A percentile compares a stretch with the other conserved stretches of the same genome.
Conservation (phyloP, 2,797 vertebrate genomes). For the Neosilurus mollespiculum region DNA sequence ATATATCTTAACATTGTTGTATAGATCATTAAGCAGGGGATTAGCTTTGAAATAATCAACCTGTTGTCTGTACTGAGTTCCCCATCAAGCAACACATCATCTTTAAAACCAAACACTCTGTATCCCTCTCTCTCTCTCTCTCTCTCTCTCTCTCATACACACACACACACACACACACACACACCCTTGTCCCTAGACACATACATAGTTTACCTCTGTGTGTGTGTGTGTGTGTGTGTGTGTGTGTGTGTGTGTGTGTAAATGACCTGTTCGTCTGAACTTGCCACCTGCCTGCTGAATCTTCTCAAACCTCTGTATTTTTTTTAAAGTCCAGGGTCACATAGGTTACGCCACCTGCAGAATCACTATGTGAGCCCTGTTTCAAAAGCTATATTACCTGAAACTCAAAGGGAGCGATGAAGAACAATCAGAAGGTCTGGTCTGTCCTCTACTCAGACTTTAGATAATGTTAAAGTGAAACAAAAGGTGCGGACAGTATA, state of each 20-base stretch:
- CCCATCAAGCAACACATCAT: conserved; percentile 15
- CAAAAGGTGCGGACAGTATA: background rate
- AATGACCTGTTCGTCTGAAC: background rate
- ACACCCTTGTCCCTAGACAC: background rate
- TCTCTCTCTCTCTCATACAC: background rate
- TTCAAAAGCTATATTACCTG: background rate
- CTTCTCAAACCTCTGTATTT: background rate
- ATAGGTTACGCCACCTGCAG: background rate
- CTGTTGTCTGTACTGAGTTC: background rate
- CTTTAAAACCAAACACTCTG: background rate
- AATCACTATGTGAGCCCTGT: background rate
- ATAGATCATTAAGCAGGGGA: conserved; percentile 14
- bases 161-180: background rate
- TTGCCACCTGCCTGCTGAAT: background rate
- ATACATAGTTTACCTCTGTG: background rate
- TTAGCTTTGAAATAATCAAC: conserved; percentile 16
- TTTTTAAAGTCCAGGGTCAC: background rate
- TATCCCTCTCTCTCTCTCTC: background rate
- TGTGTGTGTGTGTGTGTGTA: background rate
- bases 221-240: background rate
- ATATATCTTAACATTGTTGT: background rate
- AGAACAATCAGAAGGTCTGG: background rate
- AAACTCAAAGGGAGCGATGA: background rate
- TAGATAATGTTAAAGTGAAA: no score
- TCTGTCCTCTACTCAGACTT: background rate